These are phyloP conservation scores for Hydra vulgaris DNA, from an alignment of 30 jellyfish, hydroid and myxozoan species.

Conservation along the genomic window DNA sequence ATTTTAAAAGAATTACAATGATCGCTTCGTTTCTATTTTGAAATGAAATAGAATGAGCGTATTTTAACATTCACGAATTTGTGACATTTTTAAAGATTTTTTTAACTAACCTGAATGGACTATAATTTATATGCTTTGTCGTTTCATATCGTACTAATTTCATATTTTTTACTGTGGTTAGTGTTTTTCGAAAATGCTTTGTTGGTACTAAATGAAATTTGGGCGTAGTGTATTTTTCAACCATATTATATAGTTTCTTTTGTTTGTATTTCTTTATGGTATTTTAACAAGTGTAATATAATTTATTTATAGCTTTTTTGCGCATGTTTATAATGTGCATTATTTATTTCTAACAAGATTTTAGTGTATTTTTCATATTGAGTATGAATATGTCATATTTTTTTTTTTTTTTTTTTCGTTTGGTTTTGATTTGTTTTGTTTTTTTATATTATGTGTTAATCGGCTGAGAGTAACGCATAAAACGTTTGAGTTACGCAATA, in stretches of 20 bases:
- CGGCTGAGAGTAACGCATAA: too few relatives aligned
- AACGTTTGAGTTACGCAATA: too few relatives aligned
- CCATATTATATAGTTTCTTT: background rate
- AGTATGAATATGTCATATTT: background rate
- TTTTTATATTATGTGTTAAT: too few relatives aligned
- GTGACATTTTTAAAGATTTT: background rate
- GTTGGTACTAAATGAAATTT: background rate
- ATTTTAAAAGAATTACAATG: too few relatives aligned
- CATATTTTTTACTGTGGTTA: background rate
- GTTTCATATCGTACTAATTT: background rate
- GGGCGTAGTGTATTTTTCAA: background rate
- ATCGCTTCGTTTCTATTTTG: too few relatives aligned
- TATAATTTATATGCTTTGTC: background rate
- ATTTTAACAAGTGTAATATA: background rate
- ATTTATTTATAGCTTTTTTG: background rate
- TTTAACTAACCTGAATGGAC: background rate
- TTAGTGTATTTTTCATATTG: background rate
- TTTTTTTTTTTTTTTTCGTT: background rate
- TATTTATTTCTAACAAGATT: background rate
- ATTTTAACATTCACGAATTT: too few relatives aligned
- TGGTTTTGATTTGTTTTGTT: too few relatives aligned
- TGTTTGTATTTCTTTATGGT: background rate
- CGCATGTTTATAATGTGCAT: background rate
- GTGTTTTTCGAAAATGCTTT: background rate
- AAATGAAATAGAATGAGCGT: too few relatives aligned